phyloP scores from a whole-genome alignment of 2,113 vertebrate species.

The cattle (Bos taurus) region DNA sequence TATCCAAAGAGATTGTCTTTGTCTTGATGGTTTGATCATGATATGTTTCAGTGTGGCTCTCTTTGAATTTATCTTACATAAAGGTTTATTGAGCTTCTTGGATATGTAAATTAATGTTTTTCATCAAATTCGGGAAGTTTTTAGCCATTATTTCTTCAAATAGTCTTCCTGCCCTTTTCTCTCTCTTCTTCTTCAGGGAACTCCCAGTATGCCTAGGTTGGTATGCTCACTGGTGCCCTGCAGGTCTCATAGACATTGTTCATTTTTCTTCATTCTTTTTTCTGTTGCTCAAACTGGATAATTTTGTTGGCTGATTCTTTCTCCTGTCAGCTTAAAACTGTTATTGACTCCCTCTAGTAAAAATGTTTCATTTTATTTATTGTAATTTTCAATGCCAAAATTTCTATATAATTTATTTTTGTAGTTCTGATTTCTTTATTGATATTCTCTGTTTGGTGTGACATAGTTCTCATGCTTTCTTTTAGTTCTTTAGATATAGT shows the following conservation, averaged over 20 bases:
- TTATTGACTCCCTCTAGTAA: background rate
- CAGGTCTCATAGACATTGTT: background rate
- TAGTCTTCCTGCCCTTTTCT: background rate
- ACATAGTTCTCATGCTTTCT: background rate
- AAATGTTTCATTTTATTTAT: background rate
- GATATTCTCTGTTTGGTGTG: background rate
- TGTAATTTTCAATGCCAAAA: background rate
- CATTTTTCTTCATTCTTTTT: background rate
- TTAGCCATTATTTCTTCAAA: background rate
- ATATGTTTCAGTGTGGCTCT: background rate
- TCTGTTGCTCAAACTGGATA: background rate
- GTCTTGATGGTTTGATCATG: background rate
- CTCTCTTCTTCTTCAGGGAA: background rate
- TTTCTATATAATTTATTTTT: background rate
- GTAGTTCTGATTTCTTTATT: background rate
- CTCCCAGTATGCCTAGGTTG: background rate
- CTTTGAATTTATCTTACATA: background rate
- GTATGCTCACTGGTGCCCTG: background rate
- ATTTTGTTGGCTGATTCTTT: background rate
- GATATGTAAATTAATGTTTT: background rate
- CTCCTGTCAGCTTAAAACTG: background rate
- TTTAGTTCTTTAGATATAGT: background rate
- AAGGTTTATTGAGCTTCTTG: background rate
- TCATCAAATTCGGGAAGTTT: background rate
- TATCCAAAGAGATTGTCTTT: background rate